Evolutionary conservation across 2,113 vertebrate species (phyloP).

Genomic region (Arizona elegans): DNA sequence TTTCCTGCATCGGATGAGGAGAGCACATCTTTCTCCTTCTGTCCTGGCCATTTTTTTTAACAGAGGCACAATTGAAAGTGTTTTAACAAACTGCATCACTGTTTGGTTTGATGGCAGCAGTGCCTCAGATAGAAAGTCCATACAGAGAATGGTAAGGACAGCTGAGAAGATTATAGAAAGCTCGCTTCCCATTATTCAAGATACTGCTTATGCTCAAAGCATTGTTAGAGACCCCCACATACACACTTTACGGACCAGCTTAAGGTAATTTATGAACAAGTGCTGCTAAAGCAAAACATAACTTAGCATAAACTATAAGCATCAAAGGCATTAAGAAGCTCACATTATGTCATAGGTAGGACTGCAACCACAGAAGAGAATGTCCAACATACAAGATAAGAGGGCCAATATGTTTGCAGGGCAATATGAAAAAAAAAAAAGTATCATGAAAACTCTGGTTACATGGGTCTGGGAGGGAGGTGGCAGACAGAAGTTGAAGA

Average conservation of each 20-base stretch:
- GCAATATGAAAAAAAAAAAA: neutral
- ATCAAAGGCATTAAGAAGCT: neutral
- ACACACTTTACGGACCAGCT: neutral
- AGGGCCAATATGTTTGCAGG: neutral
- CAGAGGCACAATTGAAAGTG: too few relatives aligned
- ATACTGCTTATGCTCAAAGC: too few relatives aligned
- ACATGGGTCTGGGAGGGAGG: neutral
- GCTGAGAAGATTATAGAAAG: too few relatives aligned
- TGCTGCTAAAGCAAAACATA: neutral
- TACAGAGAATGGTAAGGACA: too few relatives aligned
- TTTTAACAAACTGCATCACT: too few relatives aligned
- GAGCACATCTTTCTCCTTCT: too few relatives aligned
- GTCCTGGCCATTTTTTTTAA: too few relatives aligned
- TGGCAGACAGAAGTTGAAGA: neutral
- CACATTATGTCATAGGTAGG: neutral
- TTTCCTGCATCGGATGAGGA: too few relatives aligned
- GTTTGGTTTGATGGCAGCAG: too few relatives aligned
- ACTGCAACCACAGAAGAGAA: neutral
- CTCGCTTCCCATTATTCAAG: too few relatives aligned
- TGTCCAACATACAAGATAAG: neutral
- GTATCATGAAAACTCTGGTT: neutral
- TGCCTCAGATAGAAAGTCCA: too few relatives aligned
- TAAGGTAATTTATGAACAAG: neutral
- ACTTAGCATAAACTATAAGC: neutral
- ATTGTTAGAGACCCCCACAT: too few relatives aligned